Conservation (phyloP, 2,888 invertebrate species). For the Pseudococcus longispinus region DNA sequence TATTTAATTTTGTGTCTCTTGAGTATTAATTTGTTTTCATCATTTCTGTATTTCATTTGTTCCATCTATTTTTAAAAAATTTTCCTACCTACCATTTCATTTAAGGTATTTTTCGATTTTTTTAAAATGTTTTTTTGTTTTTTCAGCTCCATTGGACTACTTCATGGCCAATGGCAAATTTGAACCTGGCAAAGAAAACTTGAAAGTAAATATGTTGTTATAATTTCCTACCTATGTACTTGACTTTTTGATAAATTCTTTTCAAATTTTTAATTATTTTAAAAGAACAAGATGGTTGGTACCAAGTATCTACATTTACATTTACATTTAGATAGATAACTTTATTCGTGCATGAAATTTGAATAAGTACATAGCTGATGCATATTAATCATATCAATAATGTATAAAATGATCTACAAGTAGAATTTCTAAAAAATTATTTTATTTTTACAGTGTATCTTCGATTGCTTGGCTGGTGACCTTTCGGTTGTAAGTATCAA, state of each 20-base stretch:
- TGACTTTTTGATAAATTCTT: background rate
- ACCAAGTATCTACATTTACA: no score
- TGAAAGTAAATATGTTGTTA: constrained; percentile 11
- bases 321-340: background rate
- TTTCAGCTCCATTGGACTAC: constrained; percentile 41
- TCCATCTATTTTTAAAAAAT: background rate
- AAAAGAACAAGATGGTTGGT: background rate
- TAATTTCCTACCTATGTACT: background rate
- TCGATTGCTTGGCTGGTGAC: constrained; percentile 6
- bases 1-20: background rate
- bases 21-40: background rate
- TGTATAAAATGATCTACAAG: no score
- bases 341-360: no score
- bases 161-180: background rate
- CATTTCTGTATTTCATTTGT: background rate
- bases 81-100: background rate
- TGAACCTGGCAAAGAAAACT: background rate
- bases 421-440: no score
- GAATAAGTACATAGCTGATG: no score
- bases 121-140: background rate
- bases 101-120: background rate
- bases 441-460: constrained; percentile 46
- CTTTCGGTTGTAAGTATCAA: constrained; percentile 31
- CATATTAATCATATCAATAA: no score
- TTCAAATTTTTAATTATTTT: background rate